phyloP scores from a whole-genome alignment of 1,140 invertebrate genomes.

The Triops longicaudatus region DNA sequence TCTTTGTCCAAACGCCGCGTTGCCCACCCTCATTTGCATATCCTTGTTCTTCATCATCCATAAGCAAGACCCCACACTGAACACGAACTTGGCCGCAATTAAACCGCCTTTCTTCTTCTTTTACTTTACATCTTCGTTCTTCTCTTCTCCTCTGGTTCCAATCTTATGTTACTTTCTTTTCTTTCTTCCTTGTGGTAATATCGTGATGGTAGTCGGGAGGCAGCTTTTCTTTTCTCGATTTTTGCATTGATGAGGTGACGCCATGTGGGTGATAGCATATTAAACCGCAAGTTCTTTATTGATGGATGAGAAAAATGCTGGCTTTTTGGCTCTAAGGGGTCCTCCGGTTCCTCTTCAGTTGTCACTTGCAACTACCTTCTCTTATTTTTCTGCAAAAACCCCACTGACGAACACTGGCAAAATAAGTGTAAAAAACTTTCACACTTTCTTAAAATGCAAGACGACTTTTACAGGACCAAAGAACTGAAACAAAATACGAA shows the following conservation, averaged over 20 bases:
- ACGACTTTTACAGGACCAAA: conserved; percentile 9
- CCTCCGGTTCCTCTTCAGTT: conserved; percentile 6
- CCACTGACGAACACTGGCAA: conserved; percentile 14
- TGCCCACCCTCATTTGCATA: conserved; percentile 14
- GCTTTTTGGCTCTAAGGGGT: neutral
- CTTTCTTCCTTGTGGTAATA: neutral
- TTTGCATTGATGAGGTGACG: conserved; percentile 9
- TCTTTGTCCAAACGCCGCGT: conserved; percentile 10
- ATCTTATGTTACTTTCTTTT: neutral
- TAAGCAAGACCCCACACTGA: conserved; percentile 7
- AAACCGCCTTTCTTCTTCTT: conserved; percentile 11
- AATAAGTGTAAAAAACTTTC: conserved; percentile 9
- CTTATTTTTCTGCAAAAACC: neutral
- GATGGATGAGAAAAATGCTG: conserved; percentile 15
- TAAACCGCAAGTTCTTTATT: conserved; percentile 2
- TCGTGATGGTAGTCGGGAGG: conserved; percentile 5
- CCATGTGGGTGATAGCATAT: neutral
- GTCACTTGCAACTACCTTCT: neutral
- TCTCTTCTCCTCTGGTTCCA: neutral
- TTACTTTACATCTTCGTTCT: neutral
- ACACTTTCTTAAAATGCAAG: conserved; percentile 8
- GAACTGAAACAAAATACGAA: neutral
- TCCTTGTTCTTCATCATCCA: conserved; percentile 15
- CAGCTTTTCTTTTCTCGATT: conserved; percentile 3
- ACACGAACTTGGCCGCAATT: conserved; percentile 14